Base-by-base conservation (phyloP, 2,113 vertebrate species). In the Pimephales promelas region DNA sequence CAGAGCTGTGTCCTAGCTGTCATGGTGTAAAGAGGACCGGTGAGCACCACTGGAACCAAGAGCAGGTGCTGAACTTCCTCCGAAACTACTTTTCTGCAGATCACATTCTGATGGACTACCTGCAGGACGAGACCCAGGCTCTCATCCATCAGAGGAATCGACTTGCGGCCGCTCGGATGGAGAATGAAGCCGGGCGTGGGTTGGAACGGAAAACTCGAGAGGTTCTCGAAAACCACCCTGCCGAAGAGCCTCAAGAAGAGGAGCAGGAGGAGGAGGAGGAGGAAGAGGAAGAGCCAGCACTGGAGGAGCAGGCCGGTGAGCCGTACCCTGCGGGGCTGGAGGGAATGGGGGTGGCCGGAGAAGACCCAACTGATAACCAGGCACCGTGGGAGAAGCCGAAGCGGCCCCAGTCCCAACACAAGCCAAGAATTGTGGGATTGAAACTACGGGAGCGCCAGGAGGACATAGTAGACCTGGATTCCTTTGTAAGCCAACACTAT, bases 391-490 rank as follows among this genome's bases (percentile, higher is more conserved):
- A 83, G 59, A 16, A 56, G 1, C 9, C 74, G 36, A 59, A 24
- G 57, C 84, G 26, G 0, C 54, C 81, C 0, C 86, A 72, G 62
- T 74, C 61, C 14, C 71, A 10, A 26, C 77, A 7, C 61, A 89
- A 84, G 14, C 92, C 93, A 0, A 93, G 90, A 89, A 94, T 96
- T 0, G 90, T 96, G 83, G 90, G 91, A 0, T 87, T 87, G 68
- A 91, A 75, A 79, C 52, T 87, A 54, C 89, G 87, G 26, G 82
- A 88, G 10, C 1, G 0, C 0, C 87, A 85, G 9, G 95, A 94
- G 64, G 93, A 95, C 86, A 97, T 97, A 5, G 93, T 97, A 88
- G 96, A 97, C 82, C 92, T 97, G 54, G 96, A 97, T 89, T 93
- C 90, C 1, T 96, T 96, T 79, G 93, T 94, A 2, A 91, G 93